These are phyloP conservation scores for Acanthosepion lycidas DNA, from an alignment of 2,888 invertebrate species.

Conservation along the genomic window DNA sequence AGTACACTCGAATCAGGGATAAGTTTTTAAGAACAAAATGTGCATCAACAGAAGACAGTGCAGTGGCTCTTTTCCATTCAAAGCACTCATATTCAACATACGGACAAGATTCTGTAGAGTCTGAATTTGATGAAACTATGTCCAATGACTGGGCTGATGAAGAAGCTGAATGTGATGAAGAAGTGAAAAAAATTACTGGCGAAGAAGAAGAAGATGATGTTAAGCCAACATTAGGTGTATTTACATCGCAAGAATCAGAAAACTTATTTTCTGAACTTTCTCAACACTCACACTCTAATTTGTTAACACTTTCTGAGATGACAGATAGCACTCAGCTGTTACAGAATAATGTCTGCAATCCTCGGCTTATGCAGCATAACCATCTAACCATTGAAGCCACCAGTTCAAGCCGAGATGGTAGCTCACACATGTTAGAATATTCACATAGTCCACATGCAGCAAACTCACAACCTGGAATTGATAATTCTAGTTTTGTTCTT, in stretches of 20 bases:
- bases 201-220: conserved; percentile 63
- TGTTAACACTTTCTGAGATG: conserved; percentile 50
- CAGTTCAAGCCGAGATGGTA: conserved; percentile 46
- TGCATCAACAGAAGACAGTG: conserved; percentile 42
- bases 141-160: conserved; percentile 68
- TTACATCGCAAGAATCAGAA: conserved; percentile 55
- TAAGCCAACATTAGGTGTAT: conserved; percentile 51
- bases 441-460: conserved; percentile 37
- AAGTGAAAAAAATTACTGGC: conserved; percentile 69
- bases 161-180: conserved; percentile 68
- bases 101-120: conserved; percentile 56
- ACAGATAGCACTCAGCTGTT: conserved; percentile 47
- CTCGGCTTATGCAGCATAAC: conserved; percentile 49
- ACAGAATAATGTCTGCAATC: conserved; percentile 50
- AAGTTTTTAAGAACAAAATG: conserved; percentile 53
- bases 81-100: conserved; percentile 3
- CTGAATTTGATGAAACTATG: conserved; percentile 61
- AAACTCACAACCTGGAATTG: conserved; percentile 54
- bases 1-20: conserved; percentile 56
- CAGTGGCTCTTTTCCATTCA: conserved; percentile 41
- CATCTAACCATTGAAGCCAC: conserved; percentile 48
- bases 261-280: conserved; percentile 52
- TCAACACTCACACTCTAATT: conserved; percentile 50
- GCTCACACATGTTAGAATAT: conserved; percentile 41
- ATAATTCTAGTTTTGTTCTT: conserved; percentile 59